These are phyloP conservation scores for Eustalomyia histrio DNA, from an alignment of 2,888 invertebrate genomes.

Conservation along the genomic window DNA sequence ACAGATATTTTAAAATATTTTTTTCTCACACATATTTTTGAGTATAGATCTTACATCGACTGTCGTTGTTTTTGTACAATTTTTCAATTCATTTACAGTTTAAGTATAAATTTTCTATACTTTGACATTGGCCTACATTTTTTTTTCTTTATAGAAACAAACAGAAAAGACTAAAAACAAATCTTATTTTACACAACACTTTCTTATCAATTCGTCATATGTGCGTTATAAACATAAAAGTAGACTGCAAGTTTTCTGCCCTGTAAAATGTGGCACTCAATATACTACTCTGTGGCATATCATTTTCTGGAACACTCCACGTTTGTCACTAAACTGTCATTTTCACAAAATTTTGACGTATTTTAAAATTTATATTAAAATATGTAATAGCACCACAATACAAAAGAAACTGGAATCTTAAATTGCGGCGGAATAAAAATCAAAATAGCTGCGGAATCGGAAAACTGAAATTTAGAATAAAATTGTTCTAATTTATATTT, in stretches of 20 bases:
- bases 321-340: not conserved
- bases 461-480: no score
- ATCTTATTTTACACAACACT: conserved; percentile 4
- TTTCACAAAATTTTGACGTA: not conserved
- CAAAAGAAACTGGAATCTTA: no score
- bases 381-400: no score
- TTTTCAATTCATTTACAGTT: not conserved
- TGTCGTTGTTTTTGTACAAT: not conserved
- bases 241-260: not conserved
- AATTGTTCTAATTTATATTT: no score
- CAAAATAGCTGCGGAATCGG: no score
- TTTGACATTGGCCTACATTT: conserved; percentile 43
- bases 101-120: not conserved
- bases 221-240: not conserved
- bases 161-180: conserved; percentile 3
- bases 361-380: no score
- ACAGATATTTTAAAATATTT: no score
- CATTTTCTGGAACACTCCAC: not conserved
- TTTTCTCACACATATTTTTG: no score
- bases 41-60: not conserved
- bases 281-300: not conserved
- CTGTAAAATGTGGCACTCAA: not conserved
- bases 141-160: conserved; percentile 33
- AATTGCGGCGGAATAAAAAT: no score
- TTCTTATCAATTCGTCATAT: not conserved